These are phyloP conservation scores for Rostratula benghalensis DNA, from an alignment of 2,113 vertebrate species.

Conservation along the genomic window DNA sequence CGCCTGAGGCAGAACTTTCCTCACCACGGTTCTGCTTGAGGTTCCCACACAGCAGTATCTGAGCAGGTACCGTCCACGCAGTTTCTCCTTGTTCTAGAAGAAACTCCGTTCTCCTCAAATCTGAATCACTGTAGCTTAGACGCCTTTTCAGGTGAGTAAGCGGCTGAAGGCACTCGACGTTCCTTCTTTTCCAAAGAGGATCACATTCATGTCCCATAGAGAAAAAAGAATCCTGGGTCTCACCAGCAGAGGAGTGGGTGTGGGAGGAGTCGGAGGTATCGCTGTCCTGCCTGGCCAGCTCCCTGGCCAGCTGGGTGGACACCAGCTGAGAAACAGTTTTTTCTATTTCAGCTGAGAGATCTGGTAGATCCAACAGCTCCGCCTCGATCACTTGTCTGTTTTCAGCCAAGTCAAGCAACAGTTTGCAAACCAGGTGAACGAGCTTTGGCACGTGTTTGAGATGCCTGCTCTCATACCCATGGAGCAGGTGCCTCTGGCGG, in stretches of 20 bases:
- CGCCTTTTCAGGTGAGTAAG: conserved; percentile 73
- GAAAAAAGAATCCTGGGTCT: conserved; percentile 68
- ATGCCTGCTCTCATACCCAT: conserved; percentile 92
- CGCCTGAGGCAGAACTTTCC: not conserved
- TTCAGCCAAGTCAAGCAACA: conserved; percentile 87
- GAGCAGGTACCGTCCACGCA: conserved; percentile 73
- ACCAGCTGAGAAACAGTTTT: conserved; percentile 88
- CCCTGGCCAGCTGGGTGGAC: conserved; percentile 79
- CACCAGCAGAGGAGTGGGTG: not conserved
- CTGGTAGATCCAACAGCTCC: conserved; percentile 76
- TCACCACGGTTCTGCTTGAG: conserved; percentile 62
- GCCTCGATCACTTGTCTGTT: conserved; percentile 82
- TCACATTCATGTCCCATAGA: conserved; percentile 77
- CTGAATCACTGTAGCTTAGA: conserved; percentile 92
- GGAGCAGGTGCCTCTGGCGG: conserved; percentile 92
- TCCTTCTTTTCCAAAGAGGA: conserved; percentile 80
- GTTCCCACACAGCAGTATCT: conserved; percentile 45
- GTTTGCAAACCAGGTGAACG: conserved; percentile 86
- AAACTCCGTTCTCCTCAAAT: conserved; percentile 78
- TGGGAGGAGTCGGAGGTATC: conserved; percentile 28
- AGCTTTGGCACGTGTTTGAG: conserved; percentile 95
- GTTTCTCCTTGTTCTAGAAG: conserved; percentile 78
- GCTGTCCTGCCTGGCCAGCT: conserved; percentile 83
- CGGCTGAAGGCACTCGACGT: conserved; percentile 72
- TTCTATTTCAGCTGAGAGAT: conserved; percentile 89